Percentiles rank a stretch among this genome's conserved stretches.
phyloP scores from a whole-genome alignment of 2,113 vertebrate genomes.

The Heteronetta atricapilla region DNA sequence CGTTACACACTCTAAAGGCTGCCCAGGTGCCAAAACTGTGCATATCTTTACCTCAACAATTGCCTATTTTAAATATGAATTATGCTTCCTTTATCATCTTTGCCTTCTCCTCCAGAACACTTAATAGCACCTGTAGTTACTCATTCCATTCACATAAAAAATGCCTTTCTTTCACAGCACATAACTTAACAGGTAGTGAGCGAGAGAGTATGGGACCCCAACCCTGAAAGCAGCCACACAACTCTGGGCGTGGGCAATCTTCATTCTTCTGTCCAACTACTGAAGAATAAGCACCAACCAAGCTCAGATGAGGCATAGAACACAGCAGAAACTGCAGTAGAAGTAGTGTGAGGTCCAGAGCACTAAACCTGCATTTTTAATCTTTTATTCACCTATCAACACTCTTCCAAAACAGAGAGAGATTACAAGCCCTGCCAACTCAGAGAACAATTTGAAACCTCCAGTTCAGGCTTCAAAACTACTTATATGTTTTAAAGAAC shows the following conservation, averaged over 20 bases:
- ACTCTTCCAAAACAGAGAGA: not conserved
- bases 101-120: not conserved
- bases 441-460: not conserved
- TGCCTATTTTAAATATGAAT: not conserved
- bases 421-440: not conserved
- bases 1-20: not conserved
- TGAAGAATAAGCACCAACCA: accelerated
- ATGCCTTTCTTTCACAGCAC: not conserved
- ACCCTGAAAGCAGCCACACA: too few relatives aligned
- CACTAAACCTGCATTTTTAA: not conserved
- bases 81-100: not conserved
- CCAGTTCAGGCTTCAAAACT: not conserved
- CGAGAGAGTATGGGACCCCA: too few relatives aligned
- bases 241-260: accelerated
- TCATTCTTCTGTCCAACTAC: not conserved
- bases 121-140: not conserved
- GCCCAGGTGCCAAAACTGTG: not conserved
- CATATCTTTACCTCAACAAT: not conserved
- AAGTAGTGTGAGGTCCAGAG: not conserved
- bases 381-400: not conserved
- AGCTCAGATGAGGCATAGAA: not conserved
- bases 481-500: not conserved
- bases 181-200: too few relatives aligned
- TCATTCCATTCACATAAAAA: not conserved
- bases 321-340: accelerated